Conservation (phyloP, 2,888 invertebrate species). For the Hybos culiciformis region DNA sequence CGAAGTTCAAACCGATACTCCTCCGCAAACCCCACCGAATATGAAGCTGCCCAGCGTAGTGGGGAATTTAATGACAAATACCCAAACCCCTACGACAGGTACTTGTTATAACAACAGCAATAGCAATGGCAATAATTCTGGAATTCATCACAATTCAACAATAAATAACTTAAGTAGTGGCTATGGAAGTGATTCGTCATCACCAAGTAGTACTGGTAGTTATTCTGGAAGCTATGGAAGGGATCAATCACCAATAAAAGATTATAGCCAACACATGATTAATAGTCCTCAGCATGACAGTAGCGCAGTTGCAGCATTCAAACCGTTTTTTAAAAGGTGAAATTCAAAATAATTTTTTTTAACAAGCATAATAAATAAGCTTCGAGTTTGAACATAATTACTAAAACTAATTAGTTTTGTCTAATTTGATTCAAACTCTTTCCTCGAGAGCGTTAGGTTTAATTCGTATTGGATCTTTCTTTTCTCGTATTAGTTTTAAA, state of each 20-base stretch:
- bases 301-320: slow-evolving; percentile 51
- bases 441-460: too few species aligned
- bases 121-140: slow-evolving; percentile 15
- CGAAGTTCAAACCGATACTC: slow-evolving; percentile 75
- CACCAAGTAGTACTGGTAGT: slow-evolving; percentile 17
- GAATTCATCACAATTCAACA: slow-evolving; percentile 20
- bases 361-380: slow-evolving; percentile 15
- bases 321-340: slow-evolving; percentile 83
- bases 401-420: too few species aligned
- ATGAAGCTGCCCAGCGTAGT: slow-evolving; percentile 77
- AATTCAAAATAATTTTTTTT: background rate
- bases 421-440: too few species aligned
- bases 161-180: slow-evolving; percentile 11
- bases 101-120: slow-evolving; percentile 36
- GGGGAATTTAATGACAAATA: slow-evolving; percentile 54
- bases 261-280: slow-evolving; percentile 23
- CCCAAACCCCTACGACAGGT: slow-evolving; percentile 40
- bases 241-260: slow-evolving; percentile 27
- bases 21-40: slow-evolving; percentile 87
- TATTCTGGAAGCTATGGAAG: slow-evolving; percentile 20
- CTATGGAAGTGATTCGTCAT: slow-evolving; percentile 17
- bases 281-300: slow-evolving; percentile 16
- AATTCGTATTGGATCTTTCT: too few species aligned
- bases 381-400: too few species aligned
- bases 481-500: too few species aligned